These are phyloP conservation scores for Lasioglossum figueresi DNA, from an alignment of 2,888 invertebrate genomes.

Conservation along the genomic window DNA sequence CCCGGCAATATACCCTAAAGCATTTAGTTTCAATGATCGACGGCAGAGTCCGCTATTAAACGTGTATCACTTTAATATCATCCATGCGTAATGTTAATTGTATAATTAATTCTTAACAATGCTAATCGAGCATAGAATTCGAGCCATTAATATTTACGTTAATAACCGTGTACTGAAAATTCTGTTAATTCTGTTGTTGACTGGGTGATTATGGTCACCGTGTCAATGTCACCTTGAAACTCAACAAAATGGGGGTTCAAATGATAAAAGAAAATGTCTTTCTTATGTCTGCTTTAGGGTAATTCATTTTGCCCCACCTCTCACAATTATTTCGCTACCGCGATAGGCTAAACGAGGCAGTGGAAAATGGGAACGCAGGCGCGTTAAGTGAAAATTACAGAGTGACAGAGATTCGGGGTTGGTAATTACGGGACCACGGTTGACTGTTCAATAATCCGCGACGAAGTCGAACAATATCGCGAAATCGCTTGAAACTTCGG, in stretches of 20 bases:
- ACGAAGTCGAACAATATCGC: slow-evolving; percentile 59
- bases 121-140: neutral
- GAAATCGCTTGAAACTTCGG: slow-evolving; percentile 62
- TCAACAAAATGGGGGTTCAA: neutral
- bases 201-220: too few species aligned
- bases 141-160: neutral
- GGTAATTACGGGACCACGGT: slow-evolving; percentile 28
- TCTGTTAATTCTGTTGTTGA: neutral
- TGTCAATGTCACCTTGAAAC: neutral
- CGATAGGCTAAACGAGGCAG: neutral
- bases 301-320: neutral
- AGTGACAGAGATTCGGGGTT: slow-evolving; percentile 5
- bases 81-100: neutral
- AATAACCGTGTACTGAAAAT: neutral
- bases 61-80: neutral
- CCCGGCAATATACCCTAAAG: slow-evolving; percentile 23
- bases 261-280: neutral
- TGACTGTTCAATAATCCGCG: slow-evolving; percentile 44
- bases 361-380: neutral
- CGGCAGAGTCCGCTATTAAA: slow-evolving; percentile 61
- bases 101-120: neutral
- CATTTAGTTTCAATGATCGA: slow-evolving; percentile 50
- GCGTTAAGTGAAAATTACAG: neutral
- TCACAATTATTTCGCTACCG: neutral
- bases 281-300: too few species aligned